Base-by-base conservation (phyloP, 2,797 vertebrate genomes). In the Carcharodon carcharias region DNA sequence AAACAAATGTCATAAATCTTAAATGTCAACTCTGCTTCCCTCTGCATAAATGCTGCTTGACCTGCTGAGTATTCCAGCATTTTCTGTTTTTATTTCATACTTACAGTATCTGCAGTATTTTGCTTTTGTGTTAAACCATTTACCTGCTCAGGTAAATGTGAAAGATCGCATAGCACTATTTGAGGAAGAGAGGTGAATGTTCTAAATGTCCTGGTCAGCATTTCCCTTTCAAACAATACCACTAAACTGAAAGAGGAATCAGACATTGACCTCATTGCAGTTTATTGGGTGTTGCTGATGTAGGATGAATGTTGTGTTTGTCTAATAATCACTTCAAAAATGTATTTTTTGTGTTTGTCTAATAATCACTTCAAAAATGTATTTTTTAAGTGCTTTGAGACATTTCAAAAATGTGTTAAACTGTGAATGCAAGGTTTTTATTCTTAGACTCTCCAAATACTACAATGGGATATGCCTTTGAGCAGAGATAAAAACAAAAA, bases 291-390 rank as follows among this genome's bases (percentile, higher is more conserved):
- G 97, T 96, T 96, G 96, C 40, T 28, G 21, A 11, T 96, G 56
- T 69, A 26, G 67, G 97, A 97, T 31, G 97, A 95, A 96, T 97
- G 95, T 96, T 69, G 96, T 97, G 96, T 97, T 97, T 96, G 95
- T 96, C 96, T 97, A 97, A 67, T 4, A 67, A 67, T 67, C 65
- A 65, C 2, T 16, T 65, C 95, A 92, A 94, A 96, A 31, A 12
- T 14, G 4, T 26, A 89, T 14, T 97, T 54, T 23, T n/a, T n/a
- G n/a, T n/a, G n/a, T n/a, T n/a, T n/a, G n/a, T n/a, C n/a, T n/a
- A n/a, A n/a, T n/a, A n/a, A n/a, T n/a, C n/a, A 89, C 28, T 12
- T 85, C 80, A 85, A 85, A 50, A 45, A 85, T 85, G 45, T 45
- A 50, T n/a, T 5, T 58, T 28, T 58, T 6, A 91, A 61, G 9